Conservation (phyloP, 2,113 vertebrate genomes). For the Chloroceryle aenea region DNA sequence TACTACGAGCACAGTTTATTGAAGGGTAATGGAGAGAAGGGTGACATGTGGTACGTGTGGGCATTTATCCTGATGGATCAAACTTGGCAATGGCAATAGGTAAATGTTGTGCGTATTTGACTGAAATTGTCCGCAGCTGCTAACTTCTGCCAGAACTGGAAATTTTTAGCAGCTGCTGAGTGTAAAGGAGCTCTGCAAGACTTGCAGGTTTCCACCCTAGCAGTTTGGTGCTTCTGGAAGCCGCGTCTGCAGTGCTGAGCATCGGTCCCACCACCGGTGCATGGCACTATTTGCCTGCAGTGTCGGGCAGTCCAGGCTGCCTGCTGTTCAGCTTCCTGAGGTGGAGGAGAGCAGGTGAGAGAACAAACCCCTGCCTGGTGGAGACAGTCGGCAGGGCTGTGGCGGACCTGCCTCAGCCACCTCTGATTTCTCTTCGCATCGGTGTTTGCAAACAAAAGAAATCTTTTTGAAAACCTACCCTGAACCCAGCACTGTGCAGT, state of each 20-base stretch:
- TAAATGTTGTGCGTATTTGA: rapidly evolving
- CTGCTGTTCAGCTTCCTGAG: rapidly evolving
- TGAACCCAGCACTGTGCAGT: neutral
- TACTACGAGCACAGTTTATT: neutral
- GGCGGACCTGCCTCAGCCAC: neutral
- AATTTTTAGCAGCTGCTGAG: neutral
- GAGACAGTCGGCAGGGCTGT: neutral
- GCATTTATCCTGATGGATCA: neutral
- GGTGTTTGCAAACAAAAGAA: neutral
- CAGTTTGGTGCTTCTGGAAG: neutral
- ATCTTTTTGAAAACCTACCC: neutral
- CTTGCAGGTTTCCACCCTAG: neutral
- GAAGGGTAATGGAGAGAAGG: neutral
- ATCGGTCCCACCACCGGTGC: rapidly evolving
- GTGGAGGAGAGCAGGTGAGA: rapidly evolving
- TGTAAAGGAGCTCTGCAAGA: neutral
- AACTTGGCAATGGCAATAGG: neutral
- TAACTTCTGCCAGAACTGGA: neutral
- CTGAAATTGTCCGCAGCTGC: neutral
- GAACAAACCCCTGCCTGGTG: neutral
- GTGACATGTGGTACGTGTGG: rapidly evolving
- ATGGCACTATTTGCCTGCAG: rapidly evolving
- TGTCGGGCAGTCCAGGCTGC: neutral
- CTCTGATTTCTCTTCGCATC: neutral
- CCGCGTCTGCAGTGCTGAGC: neutral